Base-by-base conservation (phyloP, 30 jellyfish, hydroid and myxozoan genomes). In the Cassiopea andromeda region DNA sequence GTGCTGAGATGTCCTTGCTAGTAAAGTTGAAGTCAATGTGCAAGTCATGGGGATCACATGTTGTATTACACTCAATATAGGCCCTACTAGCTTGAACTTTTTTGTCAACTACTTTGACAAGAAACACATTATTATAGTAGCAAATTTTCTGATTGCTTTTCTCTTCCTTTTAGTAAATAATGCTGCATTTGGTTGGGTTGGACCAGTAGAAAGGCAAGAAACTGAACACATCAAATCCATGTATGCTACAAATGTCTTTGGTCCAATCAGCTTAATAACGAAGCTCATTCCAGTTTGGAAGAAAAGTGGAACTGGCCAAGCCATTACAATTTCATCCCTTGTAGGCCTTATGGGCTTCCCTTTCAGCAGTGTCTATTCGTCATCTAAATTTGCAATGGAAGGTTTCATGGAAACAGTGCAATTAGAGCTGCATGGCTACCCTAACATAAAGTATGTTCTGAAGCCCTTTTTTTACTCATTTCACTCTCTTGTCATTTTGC, bases 241-340 rank as follows among this genome's bases (percentile, higher is more conserved):
- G 94, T 87, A 76, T 27, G 80, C 86, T 6, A 87, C 94, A 38
- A 87, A 87, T 48, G 94, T 87, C 58, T 71, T 1, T 69, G 94
- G 94, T 38, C 90, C 94, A 54, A 87, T 87, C 14, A 64, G 57
- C 7, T 46, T 87, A 80, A 87, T 76, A 8, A 61, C 68, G 74
- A 87, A 87, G 50, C 76, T 87, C 60, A 81, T 87, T 16, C 94
- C 94, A 13, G 68, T 60, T 46, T 87, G 94, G 94, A 87, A 87
- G 61, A 78, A 87, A 68, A 54, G 61, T 1, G 67, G 82, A 0
- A 18, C 86, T 0, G 94, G 94, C 2, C 90, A 87, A 16, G 90
- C 75, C 48, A 18, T 87, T 44, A 87, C 82, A 44, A 75, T 87
- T 27, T 27, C 90, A 3, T 87, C 94, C 3, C 45, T 78, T 9